Evolutionary conservation across 2,888 invertebrate genomes (phyloP), one percentile per base, ranked within the genome.

Genomic region (Invenusta paracnida): DNA sequence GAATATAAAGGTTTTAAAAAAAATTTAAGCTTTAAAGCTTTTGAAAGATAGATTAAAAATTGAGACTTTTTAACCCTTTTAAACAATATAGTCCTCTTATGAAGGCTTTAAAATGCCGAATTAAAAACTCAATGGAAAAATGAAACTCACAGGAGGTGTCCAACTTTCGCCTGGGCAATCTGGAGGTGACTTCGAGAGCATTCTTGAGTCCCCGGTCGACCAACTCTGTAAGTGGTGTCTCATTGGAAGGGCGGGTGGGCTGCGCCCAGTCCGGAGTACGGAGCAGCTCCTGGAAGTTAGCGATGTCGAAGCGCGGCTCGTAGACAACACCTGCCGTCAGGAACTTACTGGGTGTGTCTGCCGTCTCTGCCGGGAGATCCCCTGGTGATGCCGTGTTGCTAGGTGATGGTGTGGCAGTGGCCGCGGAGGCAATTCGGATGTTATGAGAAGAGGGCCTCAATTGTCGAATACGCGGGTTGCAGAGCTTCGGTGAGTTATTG

Each of bases 311-410:
- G 17, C 29, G 82, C 29, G 82, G 82, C 82, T 29, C 5, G 27
- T 25, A 82, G 5, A 30, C 82, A 2, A 82, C 82, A 2, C 82
- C 82, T 29, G 29, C 2, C 27, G 82, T 88, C 28, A 90, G 88
- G 86, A 90, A 90, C 86, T 90, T 90, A 67, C 89, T 88, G 0
- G 91, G 90, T 23, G 90, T 89, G 82, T 88, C 89, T 13, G 88
- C 86, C 23, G 87, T 87, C 30, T 2, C 30, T 25, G 17, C 2
- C 1, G 29, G 30, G 29, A 2, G 17, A n/a, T 25, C 73, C 23
- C 11, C 23, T 23, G 73, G 27, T 13, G 73, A 13, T 5, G 17
- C 23, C 11, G 73, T n/a, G 73, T 5, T 73, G 23, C 2, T 73
- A 23, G 27, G 17, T 2, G 23, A 13, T 5, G 27, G 2, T 2